Evolutionary conservation across 1,140 invertebrate genomes (phyloP).

Genomic region (Theocolax elegans): DNA sequence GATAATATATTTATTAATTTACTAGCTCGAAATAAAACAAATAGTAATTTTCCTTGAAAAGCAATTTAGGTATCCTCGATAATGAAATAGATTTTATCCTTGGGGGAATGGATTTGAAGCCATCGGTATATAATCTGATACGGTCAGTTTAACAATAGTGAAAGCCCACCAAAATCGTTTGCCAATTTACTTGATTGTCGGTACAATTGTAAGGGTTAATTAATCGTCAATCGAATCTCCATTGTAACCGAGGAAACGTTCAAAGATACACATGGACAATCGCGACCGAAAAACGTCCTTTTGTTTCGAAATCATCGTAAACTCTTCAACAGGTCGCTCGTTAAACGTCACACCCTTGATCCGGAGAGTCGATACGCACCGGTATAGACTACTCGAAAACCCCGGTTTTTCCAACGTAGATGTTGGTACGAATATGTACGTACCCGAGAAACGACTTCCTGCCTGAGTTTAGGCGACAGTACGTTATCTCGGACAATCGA

Average conservation of each 20-base stretch:
- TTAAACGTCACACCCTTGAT: conserved; percentile 28
- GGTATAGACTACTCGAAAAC: background rate
- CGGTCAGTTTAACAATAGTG: background rate
- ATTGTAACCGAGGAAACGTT: background rate
- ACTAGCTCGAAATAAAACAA: too few species aligned
- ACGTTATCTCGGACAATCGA: conserved; percentile 5
- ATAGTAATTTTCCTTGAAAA: too few species aligned
- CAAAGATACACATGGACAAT: too few species aligned
- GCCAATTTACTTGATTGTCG: background rate
- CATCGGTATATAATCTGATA: background rate
- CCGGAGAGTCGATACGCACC: background rate
- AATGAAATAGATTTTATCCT: too few species aligned
- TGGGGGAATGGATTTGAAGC: too few species aligned
- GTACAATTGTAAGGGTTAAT: background rate
- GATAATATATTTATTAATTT: too few species aligned
- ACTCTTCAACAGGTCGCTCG: conserved; percentile 25
- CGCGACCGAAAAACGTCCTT: background rate
- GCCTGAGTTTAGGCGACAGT: background rate
- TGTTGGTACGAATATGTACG: too few species aligned
- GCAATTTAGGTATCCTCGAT: too few species aligned
- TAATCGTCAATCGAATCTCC: background rate
- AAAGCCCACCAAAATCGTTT: background rate
- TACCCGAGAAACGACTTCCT: conserved; percentile 16
- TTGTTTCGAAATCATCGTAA: conserved; percentile 12
- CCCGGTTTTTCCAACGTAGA: background rate